These are phyloP conservation scores for Agonopterix heracliana DNA, from an alignment of 2,888 invertebrate species.

Conservation along the genomic window DNA sequence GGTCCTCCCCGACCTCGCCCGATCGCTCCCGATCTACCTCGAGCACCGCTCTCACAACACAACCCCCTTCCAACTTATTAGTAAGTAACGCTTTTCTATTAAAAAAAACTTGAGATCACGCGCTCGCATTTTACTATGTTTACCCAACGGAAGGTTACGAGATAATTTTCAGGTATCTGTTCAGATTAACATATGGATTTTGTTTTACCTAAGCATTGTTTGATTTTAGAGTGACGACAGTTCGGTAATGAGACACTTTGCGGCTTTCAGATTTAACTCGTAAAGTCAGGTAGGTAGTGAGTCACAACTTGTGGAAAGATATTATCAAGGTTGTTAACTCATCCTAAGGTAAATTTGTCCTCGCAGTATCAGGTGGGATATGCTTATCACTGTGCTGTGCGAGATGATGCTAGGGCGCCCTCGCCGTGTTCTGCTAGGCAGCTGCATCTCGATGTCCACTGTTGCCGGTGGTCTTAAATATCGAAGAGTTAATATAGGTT, in stretches of 20 bases:
- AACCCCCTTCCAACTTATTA: neutral
- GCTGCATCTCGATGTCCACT: too few relatives aligned
- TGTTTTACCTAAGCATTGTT: conserved; percentile 2
- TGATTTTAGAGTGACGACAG: conserved; percentile 4
- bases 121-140: neutral
- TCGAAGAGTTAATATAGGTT: too few relatives aligned
- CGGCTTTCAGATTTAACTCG: too few relatives aligned
- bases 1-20: conserved; percentile 9
- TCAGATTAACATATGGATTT: conserved; percentile 10
- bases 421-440: neutral
- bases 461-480: too few relatives aligned
- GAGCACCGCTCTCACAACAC: neutral
- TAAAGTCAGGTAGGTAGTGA: conserved; percentile 13
- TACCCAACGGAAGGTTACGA: neutral
- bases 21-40: neutral
- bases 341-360: conserved; percentile 56
- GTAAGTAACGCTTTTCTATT: neutral
- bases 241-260: neutral
- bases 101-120: neutral
- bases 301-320: conserved; percentile 23
- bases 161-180: conserved; percentile 3
- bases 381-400: conserved; percentile 35
- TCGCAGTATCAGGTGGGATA: conserved; percentile 49
- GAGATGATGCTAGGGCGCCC: neutral
- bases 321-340: conserved; percentile 36